Evolutionary conservation across 2,888 invertebrate species (phyloP), one percentile per base, ranked within the genome.

Genomic region (Chrysodeixis includens): DNA sequence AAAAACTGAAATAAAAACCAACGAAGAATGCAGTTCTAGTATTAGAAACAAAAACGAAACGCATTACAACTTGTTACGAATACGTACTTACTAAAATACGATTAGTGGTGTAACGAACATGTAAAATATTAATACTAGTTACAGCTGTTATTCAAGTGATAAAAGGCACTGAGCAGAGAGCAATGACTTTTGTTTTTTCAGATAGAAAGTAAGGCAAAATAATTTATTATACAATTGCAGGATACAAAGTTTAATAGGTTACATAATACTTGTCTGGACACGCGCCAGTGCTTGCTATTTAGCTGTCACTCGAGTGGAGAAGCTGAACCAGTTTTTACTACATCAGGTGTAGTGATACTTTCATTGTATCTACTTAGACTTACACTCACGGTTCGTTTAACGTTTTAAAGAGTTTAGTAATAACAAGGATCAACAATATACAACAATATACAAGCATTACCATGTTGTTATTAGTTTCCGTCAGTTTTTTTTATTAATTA

Each of bases 261-360:
- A 62, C 57, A 56, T 66, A 68, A 76, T 26, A 59, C 26, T 46
- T 26, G 62, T 69, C 65, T 69, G 66, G 40, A 68, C 62, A 70
- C 66, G 60, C 59, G 56, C 62, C 55, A 35, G 53, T 75, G 61
- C 58, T 64, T 22, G 51, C 64, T 65, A 75, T 79, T 73, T 66
- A 75, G 67, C 75, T 69, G 76, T 67, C 79, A 75, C 59, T 72
- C 68, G 61, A n/a, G 14, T 49, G 46, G 44, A 69, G 56, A 18
- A 54, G 62, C 35, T 69, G 70, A 66, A 75, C 57, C 59, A 78
- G 76, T 78, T 79, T 76, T 66, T 66, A 59, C 51, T 54, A 65
- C 52, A 61, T 57, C 56, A 30, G 30, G 22, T 62, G 32, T 54
- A 66, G 53, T 62, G 55, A 64, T 69, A 74, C 62, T 67, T 69